Conservation (phyloP, 1,140 invertebrate species). For the Hormaphis cornu region DNA sequence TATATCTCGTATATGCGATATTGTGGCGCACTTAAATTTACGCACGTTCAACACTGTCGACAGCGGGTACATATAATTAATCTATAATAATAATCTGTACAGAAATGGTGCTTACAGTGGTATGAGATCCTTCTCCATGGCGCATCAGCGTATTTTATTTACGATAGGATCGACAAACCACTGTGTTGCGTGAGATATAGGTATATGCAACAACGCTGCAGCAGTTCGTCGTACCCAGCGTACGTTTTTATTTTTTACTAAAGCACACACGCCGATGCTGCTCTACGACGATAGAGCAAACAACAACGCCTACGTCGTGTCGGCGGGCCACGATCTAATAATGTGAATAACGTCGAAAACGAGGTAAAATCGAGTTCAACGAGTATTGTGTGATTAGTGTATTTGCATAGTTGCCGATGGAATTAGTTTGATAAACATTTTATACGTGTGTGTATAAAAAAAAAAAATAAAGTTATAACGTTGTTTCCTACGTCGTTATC, state of each 20-base stretch:
- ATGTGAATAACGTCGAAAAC: not conserved
- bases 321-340: not conserved
- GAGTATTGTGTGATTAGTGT: not conserved
- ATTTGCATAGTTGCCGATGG: not conserved
- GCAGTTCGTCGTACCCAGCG: too few relatives aligned
- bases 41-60: too few relatives aligned
- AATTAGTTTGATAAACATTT: conserved; percentile 2
- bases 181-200: too few relatives aligned
- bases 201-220: too few relatives aligned
- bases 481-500: not conserved
- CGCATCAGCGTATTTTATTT: too few relatives aligned
- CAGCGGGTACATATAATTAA: too few relatives aligned
- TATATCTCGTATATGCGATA: not conserved
- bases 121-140: conserved; percentile 1
- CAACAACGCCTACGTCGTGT: not conserved
- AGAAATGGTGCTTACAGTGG: conserved; percentile 10
- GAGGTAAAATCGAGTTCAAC: not conserved
- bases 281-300: not conserved
- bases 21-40: not conserved
- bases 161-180: not conserved
- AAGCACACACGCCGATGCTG: not conserved
- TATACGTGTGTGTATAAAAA: not conserved
- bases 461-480: not conserved
- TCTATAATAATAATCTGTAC: too few relatives aligned
- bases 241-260: too few relatives aligned